Percentiles rank a stretch among this genome's conserved stretches.
phyloP scores from a whole-genome alignment of 2,797 vertebrate genomes.

The Lophura swinhoii region DNA sequence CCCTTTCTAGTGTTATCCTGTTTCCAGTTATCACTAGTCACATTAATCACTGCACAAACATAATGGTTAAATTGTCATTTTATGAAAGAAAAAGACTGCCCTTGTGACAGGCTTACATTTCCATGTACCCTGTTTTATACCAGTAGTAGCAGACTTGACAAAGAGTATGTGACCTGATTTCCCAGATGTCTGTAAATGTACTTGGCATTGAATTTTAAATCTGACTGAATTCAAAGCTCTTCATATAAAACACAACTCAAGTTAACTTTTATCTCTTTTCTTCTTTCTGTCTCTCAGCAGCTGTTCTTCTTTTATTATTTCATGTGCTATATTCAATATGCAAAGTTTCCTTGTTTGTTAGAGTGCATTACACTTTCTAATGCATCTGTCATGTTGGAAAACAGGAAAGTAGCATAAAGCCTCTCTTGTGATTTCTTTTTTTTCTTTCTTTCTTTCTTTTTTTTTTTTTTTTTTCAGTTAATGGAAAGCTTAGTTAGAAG shows the following conservation, averaged over 20 bases:
- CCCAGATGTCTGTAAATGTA: conserved; percentile 58
- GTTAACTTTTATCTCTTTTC: conserved; percentile 64
- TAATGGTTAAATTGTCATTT: conserved; percentile 24
- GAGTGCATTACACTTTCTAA: conserved; percentile 67
- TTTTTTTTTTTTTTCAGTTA: background rate
- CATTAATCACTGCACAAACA: background rate
- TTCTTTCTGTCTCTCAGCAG: conserved; percentile 53
- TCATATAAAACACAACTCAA: conserved; percentile 57
- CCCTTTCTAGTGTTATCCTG: background rate
- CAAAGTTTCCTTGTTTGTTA: conserved; percentile 67
- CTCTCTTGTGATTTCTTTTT: conserved; percentile 41
- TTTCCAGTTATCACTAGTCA: background rate
- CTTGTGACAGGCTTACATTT: conserved; percentile 41
- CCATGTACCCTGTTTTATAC: background rate
- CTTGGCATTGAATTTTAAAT: conserved; percentile 66
- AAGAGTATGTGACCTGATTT: conserved; percentile 67
- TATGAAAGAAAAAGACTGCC: conserved; percentile 33
- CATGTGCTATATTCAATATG: conserved; percentile 68
- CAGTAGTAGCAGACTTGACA: conserved; percentile 40
- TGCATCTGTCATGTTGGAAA: conserved; percentile 67
- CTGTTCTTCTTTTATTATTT: conserved; percentile 74
- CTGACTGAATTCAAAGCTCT: conserved; percentile 61
- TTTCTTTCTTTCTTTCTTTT: background rate
- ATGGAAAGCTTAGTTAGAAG: conserved; percentile 32
- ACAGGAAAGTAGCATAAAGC: conserved; percentile 68